Evolutionary conservation across 2,888 invertebrate species (phyloP).

Genomic region (Meteorus cinctellus): DNA sequence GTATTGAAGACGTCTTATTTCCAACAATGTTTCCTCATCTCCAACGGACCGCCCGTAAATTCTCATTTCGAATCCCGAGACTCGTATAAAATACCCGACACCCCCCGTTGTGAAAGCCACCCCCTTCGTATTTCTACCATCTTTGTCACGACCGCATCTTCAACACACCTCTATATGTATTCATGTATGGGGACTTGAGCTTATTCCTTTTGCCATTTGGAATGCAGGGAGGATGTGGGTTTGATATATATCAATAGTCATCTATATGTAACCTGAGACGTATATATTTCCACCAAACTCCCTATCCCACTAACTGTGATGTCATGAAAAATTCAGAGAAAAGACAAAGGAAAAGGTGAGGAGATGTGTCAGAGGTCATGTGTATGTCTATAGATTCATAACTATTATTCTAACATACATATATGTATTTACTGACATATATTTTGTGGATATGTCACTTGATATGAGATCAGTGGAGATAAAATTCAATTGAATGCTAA

Average conservation of each 20-base stretch:
- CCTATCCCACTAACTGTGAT: neutral
- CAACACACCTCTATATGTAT: neutral
- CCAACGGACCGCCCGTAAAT: conserved; percentile 69
- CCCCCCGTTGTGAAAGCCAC: conserved; percentile 39
- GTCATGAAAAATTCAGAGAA: neutral
- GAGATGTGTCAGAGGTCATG: neutral
- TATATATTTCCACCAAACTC: neutral
- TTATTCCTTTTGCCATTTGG: conserved; percentile 1
- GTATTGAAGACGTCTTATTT: conserved; percentile 67
- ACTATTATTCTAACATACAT: neutral
- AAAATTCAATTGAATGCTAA: conserved; percentile 1
- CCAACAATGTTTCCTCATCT: conserved; percentile 69
- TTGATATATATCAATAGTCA: conserved; percentile 6
- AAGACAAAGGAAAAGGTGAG: neutral
- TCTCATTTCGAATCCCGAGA: conserved; percentile 70
- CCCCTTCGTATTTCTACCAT: conserved; percentile 44
- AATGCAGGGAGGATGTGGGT: neutral
- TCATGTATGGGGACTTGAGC: neutral
- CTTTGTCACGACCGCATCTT: conserved; percentile 46
- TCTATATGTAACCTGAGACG: conserved; percentile 1
- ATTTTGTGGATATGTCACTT: neutral
- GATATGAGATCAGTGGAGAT: neutral
- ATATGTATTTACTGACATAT: neutral
- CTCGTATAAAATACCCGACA: conserved; percentile 68
- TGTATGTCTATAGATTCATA: neutral